A percentile compares a stretch with the other conserved stretches of the same genome.
Evolutionary conservation across 2,113 vertebrate species (phyloP).

Genomic region (Herpailurus yagouaroundi): DNA sequence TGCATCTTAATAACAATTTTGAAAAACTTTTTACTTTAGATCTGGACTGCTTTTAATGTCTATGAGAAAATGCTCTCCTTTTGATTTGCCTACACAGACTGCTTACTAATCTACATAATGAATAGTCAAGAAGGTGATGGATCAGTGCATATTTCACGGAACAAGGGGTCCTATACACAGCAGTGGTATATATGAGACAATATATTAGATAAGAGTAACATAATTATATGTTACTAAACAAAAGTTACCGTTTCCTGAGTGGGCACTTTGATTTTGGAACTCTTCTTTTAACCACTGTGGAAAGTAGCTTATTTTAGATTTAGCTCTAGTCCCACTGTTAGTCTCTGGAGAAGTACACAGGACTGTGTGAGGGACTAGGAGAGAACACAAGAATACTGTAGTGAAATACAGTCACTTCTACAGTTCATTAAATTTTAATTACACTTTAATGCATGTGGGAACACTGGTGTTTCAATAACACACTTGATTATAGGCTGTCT

Average conservation of each 20-base stretch:
- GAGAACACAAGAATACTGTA: neutral
- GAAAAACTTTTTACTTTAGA: conserved; percentile 17
- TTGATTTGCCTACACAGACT: neutral
- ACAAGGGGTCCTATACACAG: neutral
- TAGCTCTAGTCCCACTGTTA: neutral
- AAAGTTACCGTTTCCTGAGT: conserved; percentile 16
- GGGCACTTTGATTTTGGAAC: neutral
- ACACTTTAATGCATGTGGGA: neutral
- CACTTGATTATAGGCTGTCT: neutral
- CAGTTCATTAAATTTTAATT: conserved; percentile 29
- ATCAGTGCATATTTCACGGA: neutral
- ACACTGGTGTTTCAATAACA: neutral
- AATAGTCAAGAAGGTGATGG: neutral
- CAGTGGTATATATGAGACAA: neutral
- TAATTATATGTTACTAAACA: neutral
- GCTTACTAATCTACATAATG: neutral
- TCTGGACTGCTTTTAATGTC: neutral
- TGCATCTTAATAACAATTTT: neutral
- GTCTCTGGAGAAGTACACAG: conserved; percentile 8
- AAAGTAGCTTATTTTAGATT: conserved; percentile 22
- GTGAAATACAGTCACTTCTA: neutral
- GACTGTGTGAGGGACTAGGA: neutral
- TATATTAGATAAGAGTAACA: neutral
- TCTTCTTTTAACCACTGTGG: conserved; percentile 4
- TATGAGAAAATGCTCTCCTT: neutral